A percentile compares a stretch with the other conserved stretches of the same genome.
These are phyloP conservation scores for Philopotamus ludificatus DNA, from an alignment of 1,140 invertebrate genomes.

Conservation along the genomic window DNA sequence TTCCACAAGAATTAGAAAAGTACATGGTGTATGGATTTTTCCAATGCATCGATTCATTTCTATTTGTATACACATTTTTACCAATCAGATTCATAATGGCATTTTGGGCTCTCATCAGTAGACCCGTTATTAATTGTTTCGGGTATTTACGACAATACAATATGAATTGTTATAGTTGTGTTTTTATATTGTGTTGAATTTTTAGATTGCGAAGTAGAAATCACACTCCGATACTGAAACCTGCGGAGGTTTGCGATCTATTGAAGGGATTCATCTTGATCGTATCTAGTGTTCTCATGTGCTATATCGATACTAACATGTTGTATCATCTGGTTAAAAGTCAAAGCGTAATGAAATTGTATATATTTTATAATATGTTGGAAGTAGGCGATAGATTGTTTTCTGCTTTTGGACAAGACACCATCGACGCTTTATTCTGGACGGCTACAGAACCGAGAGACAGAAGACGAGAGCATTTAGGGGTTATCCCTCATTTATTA, in stretches of 20 bases:
- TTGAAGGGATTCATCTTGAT: constrained; percentile 90
- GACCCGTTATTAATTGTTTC: constrained; percentile 70
- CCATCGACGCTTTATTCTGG: constrained; percentile 96
- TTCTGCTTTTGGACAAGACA: constrained; percentile 97
- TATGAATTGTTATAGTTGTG: background rate
- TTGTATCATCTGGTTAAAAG: constrained; percentile 98
- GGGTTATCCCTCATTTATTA: constrained; percentile 82
- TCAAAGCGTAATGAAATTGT: constrained; percentile 98
- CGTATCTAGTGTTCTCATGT: constrained; percentile 79
- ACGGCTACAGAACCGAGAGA: constrained; percentile 91
- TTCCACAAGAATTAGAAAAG: constrained; percentile 88
- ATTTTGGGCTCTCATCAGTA: constrained; percentile 73
- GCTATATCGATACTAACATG: constrained; percentile 94
- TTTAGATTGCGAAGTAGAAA: constrained; percentile 26
- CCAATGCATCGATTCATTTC: constrained; percentile 96
- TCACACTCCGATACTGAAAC: constrained; percentile 59
- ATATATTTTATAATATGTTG: constrained; percentile 99
- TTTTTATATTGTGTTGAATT: background rate
- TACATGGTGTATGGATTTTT: constrained; percentile 97
- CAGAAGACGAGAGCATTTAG: constrained; percentile 79
- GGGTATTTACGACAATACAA: constrained; percentile 58
- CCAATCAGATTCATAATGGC: constrained; percentile 89
- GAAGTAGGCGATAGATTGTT: constrained; percentile 96
- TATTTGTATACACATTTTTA: constrained; percentile 97
- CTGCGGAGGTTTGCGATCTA: constrained; percentile 95